These are phyloP conservation scores for Protosalanx chinensis DNA, from an alignment of 2,797 vertebrate species.

Conservation along the genomic window DNA sequence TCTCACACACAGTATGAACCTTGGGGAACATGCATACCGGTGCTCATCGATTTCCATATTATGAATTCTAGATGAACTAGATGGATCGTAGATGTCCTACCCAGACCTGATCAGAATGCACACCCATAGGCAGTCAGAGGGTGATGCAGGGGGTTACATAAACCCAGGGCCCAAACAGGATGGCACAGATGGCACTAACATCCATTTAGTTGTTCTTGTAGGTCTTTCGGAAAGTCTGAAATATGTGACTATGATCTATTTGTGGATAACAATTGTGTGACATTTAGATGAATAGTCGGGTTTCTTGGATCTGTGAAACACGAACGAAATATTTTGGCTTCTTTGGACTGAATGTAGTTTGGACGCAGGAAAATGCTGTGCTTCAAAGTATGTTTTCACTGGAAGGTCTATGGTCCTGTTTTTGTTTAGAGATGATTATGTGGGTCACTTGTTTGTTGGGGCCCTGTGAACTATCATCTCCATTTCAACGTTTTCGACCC, in stretches of 20 bases:
- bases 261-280: too few relatives aligned
- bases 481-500: neutral
- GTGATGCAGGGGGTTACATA: neutral
- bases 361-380: slow-evolving; percentile 26
- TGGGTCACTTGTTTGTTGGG: neutral
- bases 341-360: neutral
- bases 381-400: slow-evolving; percentile 46
- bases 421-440: slow-evolving; percentile 5
- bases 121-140: neutral
- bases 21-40: slow-evolving; percentile 35
- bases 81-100: neutral
- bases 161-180: too few relatives aligned
- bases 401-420: slow-evolving; percentile 16
- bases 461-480: neutral
- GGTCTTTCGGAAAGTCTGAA: too few relatives aligned
- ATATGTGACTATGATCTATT: too few relatives aligned
- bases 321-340: neutral
- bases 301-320: too few relatives aligned
- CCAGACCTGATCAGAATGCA: neutral
- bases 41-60: neutral
- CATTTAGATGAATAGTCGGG: too few relatives aligned
- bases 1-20: slow-evolving; percentile 3
- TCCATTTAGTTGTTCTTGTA: too few relatives aligned
- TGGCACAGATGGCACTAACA: too few relatives aligned
- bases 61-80: neutral